Evolutionary conservation across 2,797 vertebrate species (phyloP), one percentile per base, ranked within the genome.

Genomic region (Acipenser oxyrinchus): DNA sequence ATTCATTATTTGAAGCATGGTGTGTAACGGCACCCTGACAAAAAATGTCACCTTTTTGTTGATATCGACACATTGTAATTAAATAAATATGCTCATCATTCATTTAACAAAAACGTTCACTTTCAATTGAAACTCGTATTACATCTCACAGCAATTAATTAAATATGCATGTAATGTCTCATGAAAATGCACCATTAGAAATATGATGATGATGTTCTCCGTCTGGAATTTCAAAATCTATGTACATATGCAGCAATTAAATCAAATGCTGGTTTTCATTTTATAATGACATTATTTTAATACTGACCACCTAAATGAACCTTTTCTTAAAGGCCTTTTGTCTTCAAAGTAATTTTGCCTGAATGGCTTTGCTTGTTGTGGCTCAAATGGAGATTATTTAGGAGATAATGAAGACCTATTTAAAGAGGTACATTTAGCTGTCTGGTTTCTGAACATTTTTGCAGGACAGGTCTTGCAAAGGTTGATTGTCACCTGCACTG

Each of bases 301-400:
- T 58, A 23, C 49, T 67, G 58, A 58, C 65, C 55, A 66, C 48
- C 13, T 50, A 53, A 66, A 48, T 66, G 55, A 55, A 52, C 11
- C 23, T 61, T 49, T 55, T 53, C 51, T 52, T 48, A 51, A 66
- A 61, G 51, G 9, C 23, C 18, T 52, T 60, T 65, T 10, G 49
- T 23, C 59, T 23, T 18, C 48, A 53, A 65, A 70, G 64, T 66
- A 70, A 70, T 70, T 66, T 60, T 50, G 37, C 62, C 51, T 49
- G 53, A 70, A 66, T 70, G 2, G 53, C 64, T 60, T 51, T 66
- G 48, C 62, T 70, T 62, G 50, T 6, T 62, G 15, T 70, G 37
- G 23, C 23, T 49, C 49, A 66, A 66, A 70, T 70, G 51, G 23
- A 37, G 23, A 37, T 37, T 3, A 55, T n/a, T 62, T 59, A 48